phyloP scores from a whole-genome alignment of 2,797 vertebrate genomes.

The Coregonus suidteri region DNA sequence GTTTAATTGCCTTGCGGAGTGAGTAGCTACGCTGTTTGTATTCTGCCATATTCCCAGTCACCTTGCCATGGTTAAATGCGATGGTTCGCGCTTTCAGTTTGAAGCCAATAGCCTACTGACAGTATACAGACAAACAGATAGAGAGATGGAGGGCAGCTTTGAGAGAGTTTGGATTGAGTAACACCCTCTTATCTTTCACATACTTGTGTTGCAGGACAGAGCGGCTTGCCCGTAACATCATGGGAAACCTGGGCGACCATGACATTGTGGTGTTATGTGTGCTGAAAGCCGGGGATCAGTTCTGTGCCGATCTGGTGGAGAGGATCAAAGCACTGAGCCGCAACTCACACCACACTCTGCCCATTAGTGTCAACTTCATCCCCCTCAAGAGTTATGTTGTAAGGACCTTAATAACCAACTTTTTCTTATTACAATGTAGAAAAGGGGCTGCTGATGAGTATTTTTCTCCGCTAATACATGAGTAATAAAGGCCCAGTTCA shows the following conservation, averaged over 20 bases:
- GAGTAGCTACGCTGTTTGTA: no score
- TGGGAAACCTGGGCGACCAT: slow-evolving; percentile 88
- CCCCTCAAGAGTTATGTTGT: slow-evolving; percentile 89
- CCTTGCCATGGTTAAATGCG: no score
- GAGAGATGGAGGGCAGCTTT: not conserved
- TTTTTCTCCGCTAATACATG: no score
- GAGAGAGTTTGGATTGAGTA: not conserved
- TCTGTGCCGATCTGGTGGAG: slow-evolving; percentile 89
- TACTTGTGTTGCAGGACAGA: slow-evolving; percentile 78
- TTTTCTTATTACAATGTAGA: not conserved
- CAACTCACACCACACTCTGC: slow-evolving; percentile 85
- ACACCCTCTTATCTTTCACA: slow-evolving; percentile 4
- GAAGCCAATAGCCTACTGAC: not conserved
- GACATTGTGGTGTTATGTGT: slow-evolving; percentile 89
- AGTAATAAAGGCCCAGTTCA: no score
- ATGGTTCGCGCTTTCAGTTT: no score
- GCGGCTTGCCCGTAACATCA: slow-evolving; percentile 86
- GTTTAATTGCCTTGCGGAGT: no score
- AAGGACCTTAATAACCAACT: slow-evolving; percentile 56
- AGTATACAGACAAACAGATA: not conserved
- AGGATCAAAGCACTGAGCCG: slow-evolving; percentile 85
- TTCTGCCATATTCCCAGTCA: no score
- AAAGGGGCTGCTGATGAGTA: not conserved
- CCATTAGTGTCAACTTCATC: slow-evolving; percentile 92
- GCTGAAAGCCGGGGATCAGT: slow-evolving; percentile 91